phyloP scores from a whole-genome alignment of 2,797 vertebrate genomes.

The Pseudochaenichthys georgianus region DNA sequence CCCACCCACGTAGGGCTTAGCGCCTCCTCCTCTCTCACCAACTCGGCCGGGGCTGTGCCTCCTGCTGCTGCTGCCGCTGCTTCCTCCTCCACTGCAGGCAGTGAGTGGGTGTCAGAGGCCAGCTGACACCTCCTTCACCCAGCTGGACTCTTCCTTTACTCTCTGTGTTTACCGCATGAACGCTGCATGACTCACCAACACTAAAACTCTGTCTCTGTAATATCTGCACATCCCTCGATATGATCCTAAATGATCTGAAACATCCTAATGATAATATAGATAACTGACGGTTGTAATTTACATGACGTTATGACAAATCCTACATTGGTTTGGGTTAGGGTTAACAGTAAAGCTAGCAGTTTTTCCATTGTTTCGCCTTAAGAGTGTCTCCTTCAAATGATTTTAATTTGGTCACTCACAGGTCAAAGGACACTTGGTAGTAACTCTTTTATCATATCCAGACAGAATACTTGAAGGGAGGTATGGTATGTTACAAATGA shows the following conservation, averaged over 20 bases:
- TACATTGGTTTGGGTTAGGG: background rate
- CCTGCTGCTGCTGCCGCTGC: constrained; percentile 86
- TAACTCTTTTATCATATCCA: background rate
- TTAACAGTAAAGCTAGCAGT: background rate
- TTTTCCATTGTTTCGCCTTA: background rate
- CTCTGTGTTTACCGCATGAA: constrained; percentile 44
- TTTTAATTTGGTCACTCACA: background rate
- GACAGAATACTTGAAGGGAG: no score
- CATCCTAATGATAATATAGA: background rate
- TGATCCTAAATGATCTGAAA: background rate
- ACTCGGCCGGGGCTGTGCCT: constrained; percentile 91
- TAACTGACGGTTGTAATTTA: no score
- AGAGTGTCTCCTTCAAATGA: background rate
- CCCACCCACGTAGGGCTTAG: constrained; percentile 96
- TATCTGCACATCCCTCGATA: constrained; percentile 54
- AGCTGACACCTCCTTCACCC: constrained; percentile 62
- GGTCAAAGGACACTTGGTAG: background rate
- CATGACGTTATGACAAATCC: no score
- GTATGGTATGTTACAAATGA: constrained; percentile 1
- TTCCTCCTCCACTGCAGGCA: constrained; percentile 91
- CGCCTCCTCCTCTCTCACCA: constrained; percentile 89
- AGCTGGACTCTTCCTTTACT: constrained; percentile 52
- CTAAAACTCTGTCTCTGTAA: constrained; percentile 3
- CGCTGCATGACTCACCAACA: constrained; percentile 63
- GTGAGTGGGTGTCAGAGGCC: constrained; percentile 89